Evolutionary conservation across 2,888 invertebrate genomes (phyloP), one percentile per base, ranked within the genome.

Genomic region (Molorchus minor): DNA sequence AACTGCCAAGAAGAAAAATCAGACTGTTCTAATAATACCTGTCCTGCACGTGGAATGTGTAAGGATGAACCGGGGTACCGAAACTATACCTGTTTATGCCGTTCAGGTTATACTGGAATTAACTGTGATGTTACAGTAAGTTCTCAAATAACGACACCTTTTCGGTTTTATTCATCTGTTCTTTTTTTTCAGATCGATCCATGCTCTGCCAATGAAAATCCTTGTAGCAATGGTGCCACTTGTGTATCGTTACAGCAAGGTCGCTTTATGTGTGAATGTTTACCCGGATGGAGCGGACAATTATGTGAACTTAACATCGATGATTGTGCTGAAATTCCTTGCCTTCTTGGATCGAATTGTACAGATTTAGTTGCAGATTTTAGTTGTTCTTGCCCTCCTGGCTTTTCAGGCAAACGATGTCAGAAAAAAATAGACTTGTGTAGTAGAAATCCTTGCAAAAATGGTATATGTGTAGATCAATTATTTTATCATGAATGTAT

Each of bases 221-320:
- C 96, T 7, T 97, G 97, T 79, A 88, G 88, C 45, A 96, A 97
- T 75, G 94, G 94, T 2, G 96, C 93, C 2, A 88, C 89, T 35
- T 97, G 97, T 74, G 86, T 92, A 64, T 94, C 94, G 40, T 85
- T 95, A 57, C 93, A 93, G 78, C 95, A 94, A 84, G 96, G 96
- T 8, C 85, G 96, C 68, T 97, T 91, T 80, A 92, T 93, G 79
- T 99, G 99, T 78, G 94, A 96, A 78, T 99, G 99, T 79, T 83
- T 93, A 52, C 91, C 95, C 15, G 99, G 99, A 35, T 99, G 98
- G 98, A 95, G 96, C 78, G 99, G 99, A 59, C 92, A 94, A 71
- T 90, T 91, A 61, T 99, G 99, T 79, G 95, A 96, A 77, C 86
- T 85, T n/a, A 95, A 96, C 76, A 93, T 89, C 63, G 91, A 98